Conservation (phyloP, 2,113 vertebrate genomes). For the Xiphophorus hellerii region DNA sequence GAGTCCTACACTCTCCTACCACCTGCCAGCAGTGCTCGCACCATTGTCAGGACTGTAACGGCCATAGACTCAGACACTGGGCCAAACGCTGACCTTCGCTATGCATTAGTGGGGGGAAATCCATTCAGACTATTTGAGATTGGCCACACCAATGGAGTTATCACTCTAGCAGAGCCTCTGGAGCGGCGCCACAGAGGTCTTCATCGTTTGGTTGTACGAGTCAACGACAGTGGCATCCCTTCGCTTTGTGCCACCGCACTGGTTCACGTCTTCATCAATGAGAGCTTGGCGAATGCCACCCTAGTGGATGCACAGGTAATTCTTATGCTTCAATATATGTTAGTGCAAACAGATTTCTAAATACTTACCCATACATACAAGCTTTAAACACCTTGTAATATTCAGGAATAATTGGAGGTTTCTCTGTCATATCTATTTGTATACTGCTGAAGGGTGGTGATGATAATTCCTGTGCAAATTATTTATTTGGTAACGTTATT, state of each 20-base stretch:
- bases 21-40: slow-evolving; percentile 89
- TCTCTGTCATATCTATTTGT: slow-evolving; percentile 41
- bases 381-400: background rate
- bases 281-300: slow-evolving; percentile 90
- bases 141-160: slow-evolving; percentile 89
- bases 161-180: slow-evolving; percentile 92
- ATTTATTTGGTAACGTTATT: slow-evolving; percentile 32
- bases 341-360: background rate
- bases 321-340: background rate
- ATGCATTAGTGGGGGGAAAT: slow-evolving; percentile 91
- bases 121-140: slow-evolving; percentile 95
- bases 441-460: slow-evolving; percentile 43
- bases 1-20: slow-evolving; percentile 90
- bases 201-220: slow-evolving; percentile 92
- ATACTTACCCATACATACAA: background rate
- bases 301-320: slow-evolving; percentile 91
- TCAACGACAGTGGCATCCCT: slow-evolving; percentile 93
- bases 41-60: slow-evolving; percentile 87
- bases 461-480: slow-evolving; percentile 43
- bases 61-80: slow-evolving; percentile 90
- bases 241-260: slow-evolving; percentile 90
- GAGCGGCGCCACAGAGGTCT: slow-evolving; percentile 91
- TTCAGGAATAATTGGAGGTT: slow-evolving; percentile 34
- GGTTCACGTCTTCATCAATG: slow-evolving; percentile 95
- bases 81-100: slow-evolving; percentile 91